Conservation (phyloP, 2,113 vertebrate genomes). For the Bubo blakistoni region DNA sequence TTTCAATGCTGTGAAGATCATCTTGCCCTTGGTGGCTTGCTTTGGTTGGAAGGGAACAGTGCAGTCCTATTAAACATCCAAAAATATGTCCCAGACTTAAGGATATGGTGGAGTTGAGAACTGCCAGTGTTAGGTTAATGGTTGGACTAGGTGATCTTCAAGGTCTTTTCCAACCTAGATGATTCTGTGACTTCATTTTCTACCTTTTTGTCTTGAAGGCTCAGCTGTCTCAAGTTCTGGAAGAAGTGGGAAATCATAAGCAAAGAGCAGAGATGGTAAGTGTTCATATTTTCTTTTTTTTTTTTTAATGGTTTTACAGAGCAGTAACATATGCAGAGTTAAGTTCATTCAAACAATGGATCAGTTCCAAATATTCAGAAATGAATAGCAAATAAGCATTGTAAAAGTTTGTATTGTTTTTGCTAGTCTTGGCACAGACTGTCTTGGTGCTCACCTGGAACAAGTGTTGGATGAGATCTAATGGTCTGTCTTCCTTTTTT, state of each 20-base stretch:
- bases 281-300: neutral
- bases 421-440: neutral
- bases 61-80: neutral
- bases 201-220: slow-evolving; percentile 67
- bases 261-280: slow-evolving; percentile 88
- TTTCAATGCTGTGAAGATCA: neutral
- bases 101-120: too few species aligned
- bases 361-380: neutral
- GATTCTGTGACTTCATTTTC: neutral
- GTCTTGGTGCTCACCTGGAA: neutral
- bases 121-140: too few species aligned
- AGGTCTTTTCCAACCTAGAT: too few species aligned
- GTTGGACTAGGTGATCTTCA: too few species aligned
- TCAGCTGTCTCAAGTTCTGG: slow-evolving; percentile 85
- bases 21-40: neutral
- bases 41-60: neutral
- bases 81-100: neutral
- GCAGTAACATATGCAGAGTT: neutral
- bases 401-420: neutral
- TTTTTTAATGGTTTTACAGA: neutral
- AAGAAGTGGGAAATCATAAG: slow-evolving; percentile 85
- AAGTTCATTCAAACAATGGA: neutral
- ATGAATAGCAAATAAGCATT: neutral
- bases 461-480: neutral
- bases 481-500: neutral